phyloP scores from a whole-genome alignment of 2,888 invertebrate species.

The Drosophila trichaetosa region DNA sequence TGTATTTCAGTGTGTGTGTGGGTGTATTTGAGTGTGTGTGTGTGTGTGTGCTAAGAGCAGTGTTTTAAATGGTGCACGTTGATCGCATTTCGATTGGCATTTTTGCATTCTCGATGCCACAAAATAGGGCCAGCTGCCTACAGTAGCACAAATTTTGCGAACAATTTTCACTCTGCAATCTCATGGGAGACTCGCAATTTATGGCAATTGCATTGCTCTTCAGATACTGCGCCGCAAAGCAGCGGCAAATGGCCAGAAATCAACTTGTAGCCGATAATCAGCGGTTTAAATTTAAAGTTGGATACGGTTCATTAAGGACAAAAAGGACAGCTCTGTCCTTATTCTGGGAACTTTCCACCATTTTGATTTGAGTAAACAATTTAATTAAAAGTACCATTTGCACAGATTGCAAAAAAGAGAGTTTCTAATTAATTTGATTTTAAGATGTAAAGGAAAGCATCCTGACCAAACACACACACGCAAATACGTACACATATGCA shows the following conservation, averaged over 20 bases:
- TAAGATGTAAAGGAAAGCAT: conserved; percentile 46
- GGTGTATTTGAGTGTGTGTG: background rate
- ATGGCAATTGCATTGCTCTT: conserved; percentile 59
- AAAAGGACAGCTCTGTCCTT: background rate
- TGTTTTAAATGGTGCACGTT: conserved; percentile 58
- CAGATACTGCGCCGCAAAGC: conserved; percentile 13
- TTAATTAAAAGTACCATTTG: conserved; percentile 67
- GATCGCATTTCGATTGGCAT: conserved; percentile 50
- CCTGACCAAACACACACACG: conserved; percentile 22
- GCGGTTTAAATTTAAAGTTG: background rate
- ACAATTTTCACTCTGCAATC: conserved; percentile 64
- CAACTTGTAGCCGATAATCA: conserved; percentile 10
- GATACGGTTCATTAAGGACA: background rate
- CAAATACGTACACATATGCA: conserved; percentile 8
- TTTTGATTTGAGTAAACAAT: conserved; percentile 39
- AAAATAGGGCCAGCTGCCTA: conserved; percentile 34
- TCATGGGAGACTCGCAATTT: conserved; percentile 69
- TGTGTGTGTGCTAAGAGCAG: conserved; percentile 7
- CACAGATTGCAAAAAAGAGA: conserved; percentile 27
- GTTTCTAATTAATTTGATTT: conserved; percentile 67
- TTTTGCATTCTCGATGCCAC: conserved; percentile 67
- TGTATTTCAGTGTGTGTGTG: conserved; percentile 20
- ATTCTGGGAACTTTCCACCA: too few species aligned
- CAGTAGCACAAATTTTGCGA: conserved; percentile 25
- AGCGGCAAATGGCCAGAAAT: conserved; percentile 16